These are phyloP conservation scores for Octomys mimax DNA, from an alignment of 2,797 vertebrate genomes.

Conservation along the genomic window DNA sequence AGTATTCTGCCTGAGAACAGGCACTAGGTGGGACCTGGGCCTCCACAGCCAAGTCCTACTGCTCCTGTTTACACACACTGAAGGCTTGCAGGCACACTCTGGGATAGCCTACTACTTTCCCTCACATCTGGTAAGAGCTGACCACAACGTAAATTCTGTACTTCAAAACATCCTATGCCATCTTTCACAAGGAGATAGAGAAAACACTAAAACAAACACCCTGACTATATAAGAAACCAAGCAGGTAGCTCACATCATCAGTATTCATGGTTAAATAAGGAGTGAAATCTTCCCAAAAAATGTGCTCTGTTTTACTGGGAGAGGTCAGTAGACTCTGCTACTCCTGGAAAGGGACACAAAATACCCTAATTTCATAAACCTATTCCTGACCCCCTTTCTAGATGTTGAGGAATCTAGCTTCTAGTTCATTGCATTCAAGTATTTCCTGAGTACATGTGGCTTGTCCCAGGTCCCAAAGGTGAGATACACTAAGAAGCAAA, in stretches of 20 bases:
- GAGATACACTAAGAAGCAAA: background rate
- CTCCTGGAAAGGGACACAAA: background rate
- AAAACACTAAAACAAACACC: background rate
- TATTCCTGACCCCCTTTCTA: background rate
- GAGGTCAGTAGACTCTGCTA: background rate
- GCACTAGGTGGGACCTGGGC: background rate
- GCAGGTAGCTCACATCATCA: background rate
- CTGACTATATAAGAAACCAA: background rate
- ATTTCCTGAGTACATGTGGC: background rate
- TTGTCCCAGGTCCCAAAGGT: background rate
- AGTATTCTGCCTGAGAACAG: background rate
- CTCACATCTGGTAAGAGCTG: background rate
- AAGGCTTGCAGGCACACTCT: background rate
- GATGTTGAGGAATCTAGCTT: background rate
- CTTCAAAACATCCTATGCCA: slow-evolving; percentile 5
- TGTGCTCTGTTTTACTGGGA: background rate
- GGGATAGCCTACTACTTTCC: background rate
- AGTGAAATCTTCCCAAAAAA: background rate
- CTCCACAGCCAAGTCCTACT: background rate
- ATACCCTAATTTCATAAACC: background rate
- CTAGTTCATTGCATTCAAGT: background rate
- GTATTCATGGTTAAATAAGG: background rate
- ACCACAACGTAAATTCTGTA: background rate
- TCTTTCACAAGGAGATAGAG: background rate
- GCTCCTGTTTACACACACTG: background rate